Conservation (phyloP, 2,113 vertebrate species). For the Ploceus nigricollis region DNA sequence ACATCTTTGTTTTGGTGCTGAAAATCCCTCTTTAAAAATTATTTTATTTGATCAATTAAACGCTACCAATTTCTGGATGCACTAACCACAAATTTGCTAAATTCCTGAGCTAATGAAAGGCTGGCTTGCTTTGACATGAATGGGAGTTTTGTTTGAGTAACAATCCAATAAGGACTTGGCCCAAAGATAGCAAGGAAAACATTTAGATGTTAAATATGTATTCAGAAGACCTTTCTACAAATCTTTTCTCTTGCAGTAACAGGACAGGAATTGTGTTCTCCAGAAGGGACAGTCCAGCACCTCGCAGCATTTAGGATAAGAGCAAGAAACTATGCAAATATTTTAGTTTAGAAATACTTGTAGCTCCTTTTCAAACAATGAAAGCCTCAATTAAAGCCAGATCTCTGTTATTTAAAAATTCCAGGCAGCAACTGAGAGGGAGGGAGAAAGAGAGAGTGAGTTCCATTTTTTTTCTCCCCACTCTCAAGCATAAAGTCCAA, state of each 20-base stretch:
- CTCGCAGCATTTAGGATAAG: conserved; percentile 21
- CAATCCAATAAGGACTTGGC: conserved; percentile 62
- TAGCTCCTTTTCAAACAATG: conserved; percentile 56
- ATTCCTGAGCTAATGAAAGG: conserved; percentile 67
- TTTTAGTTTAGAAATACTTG: conserved; percentile 50
- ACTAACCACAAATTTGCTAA: conserved; percentile 60
- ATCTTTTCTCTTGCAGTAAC: conserved; percentile 31
- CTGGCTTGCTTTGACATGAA: conserved; percentile 65
- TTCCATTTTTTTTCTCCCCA: background rate
- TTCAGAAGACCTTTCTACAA: conserved; percentile 52
- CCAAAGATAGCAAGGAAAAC: conserved; percentile 62
- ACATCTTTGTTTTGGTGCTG: conserved; percentile 13
- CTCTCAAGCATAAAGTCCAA: background rate
- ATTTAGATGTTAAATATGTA: conserved; percentile 67
- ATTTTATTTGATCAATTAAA: conserved; percentile 58
- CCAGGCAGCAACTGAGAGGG: conserved; percentile 39
- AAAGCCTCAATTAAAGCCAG: conserved; percentile 54
- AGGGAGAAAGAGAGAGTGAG: background rate
- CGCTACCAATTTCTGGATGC: conserved; percentile 50
- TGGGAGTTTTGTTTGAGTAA: conserved; percentile 67
- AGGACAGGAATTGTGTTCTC: conserved; percentile 41
- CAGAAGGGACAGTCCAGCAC: conserved; percentile 25
- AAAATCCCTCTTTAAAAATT: conserved; percentile 26
- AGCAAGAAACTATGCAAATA: conserved; percentile 59
- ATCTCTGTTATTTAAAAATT: conserved; percentile 52